Base-by-base conservation (phyloP, 2,888 invertebrate genomes). In the Ceramica pisi region DNA sequence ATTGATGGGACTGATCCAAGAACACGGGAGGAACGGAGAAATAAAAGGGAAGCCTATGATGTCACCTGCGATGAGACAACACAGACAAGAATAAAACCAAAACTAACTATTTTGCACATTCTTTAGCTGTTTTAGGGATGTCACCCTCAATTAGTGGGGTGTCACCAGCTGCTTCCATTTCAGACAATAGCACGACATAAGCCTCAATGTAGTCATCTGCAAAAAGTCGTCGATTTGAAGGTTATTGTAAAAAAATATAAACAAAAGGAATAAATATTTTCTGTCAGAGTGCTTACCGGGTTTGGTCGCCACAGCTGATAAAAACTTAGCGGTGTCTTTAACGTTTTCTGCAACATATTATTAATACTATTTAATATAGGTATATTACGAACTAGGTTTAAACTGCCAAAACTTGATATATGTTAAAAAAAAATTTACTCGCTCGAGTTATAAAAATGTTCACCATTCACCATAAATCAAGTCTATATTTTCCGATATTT, bases 141-240 rank as follows among this genome's bases (percentile, higher is more conserved):
- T 90, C 79, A 46, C 91, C 94, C 67, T 92, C 92, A 14, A 95
- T 85, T 1, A 95, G 88, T 0, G 84, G 76, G 0, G 73, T 55
- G 23, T 93, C 92, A 1, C 94, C 94, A 3, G 90, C 87, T 0
- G 86, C 80, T 65, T 95, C 95, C 94, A 95, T 94, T 85, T 94
- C 93, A 41, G 85, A 89, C 26, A 95, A 73, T 38, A 95, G 70
- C 2, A 90, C 84, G 9, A 94, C 90, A 69, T 94, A 94, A 0
- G 94, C 93, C 64, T 94, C 93, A 23, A 95, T 95, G 68, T 88
- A 72, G 66, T 89, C 84, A 83, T 94, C 94, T 95, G 73, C 6
- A 10, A 85, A 83, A 53, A 19, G 1, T 19, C 26, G 12, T 50
- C 21, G 8, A 21, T 46, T 55, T 21, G 12, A 16, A 60, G 10